Evolutionary conservation across 2,888 invertebrate species (phyloP).

Genomic region (Ganaspis brasiliensis): DNA sequence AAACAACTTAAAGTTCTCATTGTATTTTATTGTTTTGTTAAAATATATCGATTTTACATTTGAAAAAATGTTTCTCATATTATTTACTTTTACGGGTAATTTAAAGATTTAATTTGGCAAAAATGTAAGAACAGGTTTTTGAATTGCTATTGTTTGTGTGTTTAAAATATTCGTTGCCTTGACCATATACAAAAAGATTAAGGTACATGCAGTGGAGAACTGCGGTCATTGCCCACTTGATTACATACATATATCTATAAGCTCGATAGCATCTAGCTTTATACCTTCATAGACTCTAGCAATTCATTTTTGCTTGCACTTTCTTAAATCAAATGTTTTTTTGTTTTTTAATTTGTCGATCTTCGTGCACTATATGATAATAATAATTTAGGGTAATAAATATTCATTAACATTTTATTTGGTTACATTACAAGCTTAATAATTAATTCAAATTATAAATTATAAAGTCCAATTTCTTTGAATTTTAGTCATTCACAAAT

Average conservation of each 20-base stretch:
- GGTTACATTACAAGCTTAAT: no score
- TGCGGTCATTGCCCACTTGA: slow-evolving; percentile 42
- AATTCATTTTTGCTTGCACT: neutral
- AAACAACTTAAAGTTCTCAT: no score
- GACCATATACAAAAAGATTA: slow-evolving; percentile 40
- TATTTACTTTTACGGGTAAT: neutral
- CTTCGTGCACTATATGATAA: no score
- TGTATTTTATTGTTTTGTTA: no score
- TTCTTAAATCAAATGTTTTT: no score
- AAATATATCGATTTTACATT: no score
- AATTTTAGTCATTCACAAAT: no score
- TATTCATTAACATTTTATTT: no score
- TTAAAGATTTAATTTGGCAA: neutral
- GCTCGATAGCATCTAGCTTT: slow-evolving; percentile 29
- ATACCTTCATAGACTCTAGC: neutral
- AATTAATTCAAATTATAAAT: no score
- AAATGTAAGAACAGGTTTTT: slow-evolving; percentile 15
- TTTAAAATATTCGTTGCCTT: slow-evolving; percentile 21
- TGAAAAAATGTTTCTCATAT: neutral
- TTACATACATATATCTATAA: slow-evolving; percentile 21
- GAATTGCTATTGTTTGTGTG: slow-evolving; percentile 32
- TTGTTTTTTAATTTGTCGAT: no score
- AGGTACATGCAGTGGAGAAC: slow-evolving; percentile 22
- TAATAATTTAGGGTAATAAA: no score
- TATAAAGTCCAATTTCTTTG: no score